Percentiles rank a stretch among this genome's conserved stretches.
phyloP scores from a whole-genome alignment of 2,888 invertebrate genomes.

The Limnephilus rhombicus region DNA sequence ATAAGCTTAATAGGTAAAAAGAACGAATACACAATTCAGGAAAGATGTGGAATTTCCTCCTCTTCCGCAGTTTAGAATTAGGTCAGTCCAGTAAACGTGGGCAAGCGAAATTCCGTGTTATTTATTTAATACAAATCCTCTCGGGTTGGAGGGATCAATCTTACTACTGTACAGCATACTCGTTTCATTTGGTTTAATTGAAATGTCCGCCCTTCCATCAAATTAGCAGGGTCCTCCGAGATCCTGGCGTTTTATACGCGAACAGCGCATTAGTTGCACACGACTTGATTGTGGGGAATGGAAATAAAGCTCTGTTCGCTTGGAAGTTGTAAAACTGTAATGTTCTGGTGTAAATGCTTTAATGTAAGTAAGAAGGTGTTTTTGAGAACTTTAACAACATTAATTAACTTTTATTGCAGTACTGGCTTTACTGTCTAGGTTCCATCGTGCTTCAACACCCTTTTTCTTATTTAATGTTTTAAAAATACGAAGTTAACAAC shows the following conservation, averaged over 20 bases:
- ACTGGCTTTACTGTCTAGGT: neutral
- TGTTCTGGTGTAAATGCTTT: neutral
- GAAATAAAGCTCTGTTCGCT: neutral
- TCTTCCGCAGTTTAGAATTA: neutral
- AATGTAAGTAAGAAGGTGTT: neutral
- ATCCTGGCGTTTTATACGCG: neutral
- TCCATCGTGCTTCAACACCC: neutral
- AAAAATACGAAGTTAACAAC: neutral
- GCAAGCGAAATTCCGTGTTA: neutral
- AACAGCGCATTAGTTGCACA: neutral
- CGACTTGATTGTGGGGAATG: neutral
- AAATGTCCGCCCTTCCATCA: conserved; percentile 6
- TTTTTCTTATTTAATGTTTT: neutral
- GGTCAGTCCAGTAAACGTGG: neutral
- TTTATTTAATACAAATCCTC: neutral
- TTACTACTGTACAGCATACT: neutral
- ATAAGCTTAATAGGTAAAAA: too few species aligned
- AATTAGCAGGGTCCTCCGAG: neutral
- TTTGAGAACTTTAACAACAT: neutral
- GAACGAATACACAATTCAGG: too few species aligned
- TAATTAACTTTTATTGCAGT: neutral
- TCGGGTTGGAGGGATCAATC: neutral
- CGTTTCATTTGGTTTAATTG: neutral
- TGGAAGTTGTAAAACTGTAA: neutral
- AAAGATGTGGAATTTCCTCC: neutral